phyloP scores from a whole-genome alignment of 2,888 invertebrate genomes.

The Graphium colonna region DNA sequence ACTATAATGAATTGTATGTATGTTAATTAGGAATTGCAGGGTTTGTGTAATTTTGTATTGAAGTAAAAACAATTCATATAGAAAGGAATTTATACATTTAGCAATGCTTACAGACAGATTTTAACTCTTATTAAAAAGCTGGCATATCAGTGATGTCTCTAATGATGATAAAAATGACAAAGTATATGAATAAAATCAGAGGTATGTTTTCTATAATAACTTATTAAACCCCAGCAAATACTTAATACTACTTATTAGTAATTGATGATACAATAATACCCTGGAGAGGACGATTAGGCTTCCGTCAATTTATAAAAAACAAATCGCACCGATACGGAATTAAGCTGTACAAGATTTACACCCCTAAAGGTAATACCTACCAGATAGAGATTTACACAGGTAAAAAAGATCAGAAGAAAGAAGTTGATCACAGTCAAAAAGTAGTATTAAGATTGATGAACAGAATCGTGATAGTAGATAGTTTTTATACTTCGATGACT shows the following conservation, averaged over 20 bases:
- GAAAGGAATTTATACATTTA: slow-evolving; percentile 26
- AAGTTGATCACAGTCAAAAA: slow-evolving; percentile 14
- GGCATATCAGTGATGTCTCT: slow-evolving; percentile 24
- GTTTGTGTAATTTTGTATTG: slow-evolving; percentile 23
- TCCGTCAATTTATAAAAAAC: slow-evolving; percentile 41
- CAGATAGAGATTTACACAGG: slow-evolving; percentile 22
- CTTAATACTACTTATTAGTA: too few species aligned
- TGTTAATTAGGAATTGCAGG: too few species aligned
- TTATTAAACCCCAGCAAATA: too few species aligned
- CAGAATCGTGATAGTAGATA: slow-evolving; percentile 24
- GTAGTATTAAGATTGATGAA: slow-evolving; percentile 27
- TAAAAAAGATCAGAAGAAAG: slow-evolving; percentile 3
- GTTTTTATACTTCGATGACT: slow-evolving; percentile 19
- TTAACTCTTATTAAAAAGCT: slow-evolving; percentile 26
- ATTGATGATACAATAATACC: slow-evolving; percentile 22
- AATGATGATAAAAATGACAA: slow-evolving; percentile 20
- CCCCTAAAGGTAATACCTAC: slow-evolving; percentile 24
- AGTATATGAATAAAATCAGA: slow-evolving; percentile 22
- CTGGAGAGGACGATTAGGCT: slow-evolving; percentile 29
- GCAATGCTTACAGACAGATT: slow-evolving; percentile 26
- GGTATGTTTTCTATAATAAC: slow-evolving; percentile 16
- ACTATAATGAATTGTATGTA: too few species aligned
- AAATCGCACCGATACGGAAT: slow-evolving; percentile 24
- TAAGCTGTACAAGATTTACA: slow-evolving; percentile 24
- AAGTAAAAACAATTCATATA: slow-evolving; percentile 22